These are phyloP conservation scores for Hydractinia echinata DNA, from an alignment of 30 jellyfish, hydroid and myxozoan species.

Conservation along the genomic window DNA sequence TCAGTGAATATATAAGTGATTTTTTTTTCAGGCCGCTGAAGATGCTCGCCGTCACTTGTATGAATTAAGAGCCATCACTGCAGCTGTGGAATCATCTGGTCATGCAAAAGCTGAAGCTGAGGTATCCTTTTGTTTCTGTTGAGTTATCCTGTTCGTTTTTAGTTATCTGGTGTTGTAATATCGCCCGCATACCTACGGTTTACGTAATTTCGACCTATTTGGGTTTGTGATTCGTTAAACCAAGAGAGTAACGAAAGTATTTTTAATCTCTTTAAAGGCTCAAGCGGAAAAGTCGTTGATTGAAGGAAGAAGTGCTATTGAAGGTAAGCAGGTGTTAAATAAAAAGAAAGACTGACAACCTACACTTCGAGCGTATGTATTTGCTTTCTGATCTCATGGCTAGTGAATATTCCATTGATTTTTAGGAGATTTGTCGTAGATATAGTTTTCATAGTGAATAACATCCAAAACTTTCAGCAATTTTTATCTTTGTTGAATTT, in stretches of 20 bases:
- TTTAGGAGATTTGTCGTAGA: too few relatives aligned
- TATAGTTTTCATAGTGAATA: too few relatives aligned
- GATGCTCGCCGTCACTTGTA: slow-evolving; percentile 63
- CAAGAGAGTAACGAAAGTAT: background rate
- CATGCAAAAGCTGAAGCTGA: slow-evolving; percentile 93
- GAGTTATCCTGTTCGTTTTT: too few relatives aligned
- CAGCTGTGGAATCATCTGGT: slow-evolving; percentile 97
- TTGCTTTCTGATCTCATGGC: too few relatives aligned
- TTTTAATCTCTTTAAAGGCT: slow-evolving; percentile 43
- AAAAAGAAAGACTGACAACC: background rate
- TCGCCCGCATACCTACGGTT: too few relatives aligned
- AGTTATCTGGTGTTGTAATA: too few relatives aligned
- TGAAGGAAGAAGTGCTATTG: slow-evolving; percentile 87
- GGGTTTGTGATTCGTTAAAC: too few relatives aligned
- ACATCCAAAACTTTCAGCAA: too few relatives aligned
- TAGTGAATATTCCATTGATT: too few relatives aligned
- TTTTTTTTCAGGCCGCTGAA: slow-evolving; percentile 81
- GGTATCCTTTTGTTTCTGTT: slow-evolving; percentile 15
- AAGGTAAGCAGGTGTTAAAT: slow-evolving; percentile 34
- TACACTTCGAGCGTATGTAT: too few relatives aligned
- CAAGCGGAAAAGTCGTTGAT: slow-evolving; percentile 79
- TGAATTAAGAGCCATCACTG: slow-evolving; percentile 86
- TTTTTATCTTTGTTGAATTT: background rate
- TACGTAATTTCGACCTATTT: too few relatives aligned
- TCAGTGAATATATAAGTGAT: background rate